Conservation (phyloP, 2,113 vertebrate genomes). For the Macquaria australasica region DNA sequence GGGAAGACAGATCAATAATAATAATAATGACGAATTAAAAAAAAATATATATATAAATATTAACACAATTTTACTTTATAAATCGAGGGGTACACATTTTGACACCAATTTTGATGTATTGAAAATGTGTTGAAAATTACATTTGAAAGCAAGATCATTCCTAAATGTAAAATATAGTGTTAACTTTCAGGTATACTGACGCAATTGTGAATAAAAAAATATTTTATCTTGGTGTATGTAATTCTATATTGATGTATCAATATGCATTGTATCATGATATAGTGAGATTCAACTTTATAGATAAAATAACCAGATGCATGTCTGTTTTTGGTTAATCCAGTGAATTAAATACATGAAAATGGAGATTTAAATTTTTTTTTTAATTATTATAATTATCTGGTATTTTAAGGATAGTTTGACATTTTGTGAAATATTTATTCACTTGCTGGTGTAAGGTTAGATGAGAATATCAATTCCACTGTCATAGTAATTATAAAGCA, state of each 20-base stretch:
- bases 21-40: too few relatives aligned
- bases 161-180: background rate
- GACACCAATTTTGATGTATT: background rate
- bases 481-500: background rate
- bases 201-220: background rate
- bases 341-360: background rate
- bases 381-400: background rate
- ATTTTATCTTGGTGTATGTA: background rate
- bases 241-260: background rate
- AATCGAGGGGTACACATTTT: background rate
- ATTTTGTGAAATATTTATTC: background rate
- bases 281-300: background rate
- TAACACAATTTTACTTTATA: background rate
- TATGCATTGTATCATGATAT: background rate
- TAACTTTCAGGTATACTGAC: background rate
- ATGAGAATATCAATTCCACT: background rate
- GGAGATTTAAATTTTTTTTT: background rate
- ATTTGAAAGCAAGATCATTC: background rate
- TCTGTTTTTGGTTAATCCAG: background rate
- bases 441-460: background rate
- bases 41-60: too few relatives aligned
- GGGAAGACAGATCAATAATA: constrained; percentile 8
- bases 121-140: background rate
- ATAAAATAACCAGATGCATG: background rate
- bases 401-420: background rate